Evolutionary conservation across 2,797 vertebrate genomes (phyloP).

Genomic region (Euphonia xanthogaster): DNA sequence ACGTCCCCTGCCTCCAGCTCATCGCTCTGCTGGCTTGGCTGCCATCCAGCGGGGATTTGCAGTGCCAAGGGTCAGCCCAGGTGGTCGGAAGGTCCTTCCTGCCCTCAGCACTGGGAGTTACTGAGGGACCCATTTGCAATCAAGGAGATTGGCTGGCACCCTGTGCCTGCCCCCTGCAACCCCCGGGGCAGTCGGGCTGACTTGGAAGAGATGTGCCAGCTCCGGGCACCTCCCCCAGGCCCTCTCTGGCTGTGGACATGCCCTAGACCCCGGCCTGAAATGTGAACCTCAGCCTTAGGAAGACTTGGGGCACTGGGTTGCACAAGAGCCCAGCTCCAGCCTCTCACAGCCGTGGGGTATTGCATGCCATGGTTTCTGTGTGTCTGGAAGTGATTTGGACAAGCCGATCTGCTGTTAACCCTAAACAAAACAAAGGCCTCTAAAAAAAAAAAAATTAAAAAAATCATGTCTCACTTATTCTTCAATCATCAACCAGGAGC

Average conservation of each 20-base stretch:
- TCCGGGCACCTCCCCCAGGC: neutral
- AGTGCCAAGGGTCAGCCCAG: neutral
- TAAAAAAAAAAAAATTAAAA: neutral
- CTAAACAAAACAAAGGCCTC: slow-evolving; percentile 56
- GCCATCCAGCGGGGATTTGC: neutral
- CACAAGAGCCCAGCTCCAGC: slow-evolving; percentile 36
- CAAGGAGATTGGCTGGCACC: neutral
- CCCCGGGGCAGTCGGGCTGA: fast-evolving
- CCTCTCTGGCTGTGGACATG: neutral
- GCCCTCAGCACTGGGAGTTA: neutral
- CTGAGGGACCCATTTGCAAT: fast-evolving
- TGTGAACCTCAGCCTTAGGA: neutral
- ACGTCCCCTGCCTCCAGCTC: neutral
- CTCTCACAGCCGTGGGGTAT: neutral
- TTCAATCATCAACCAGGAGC: neutral
- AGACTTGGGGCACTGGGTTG: slow-evolving; percentile 5
- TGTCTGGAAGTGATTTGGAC: slow-evolving; percentile 72
- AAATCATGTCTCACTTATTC: neutral
- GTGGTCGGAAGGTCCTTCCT: neutral
- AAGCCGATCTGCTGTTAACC: slow-evolving; percentile 55
- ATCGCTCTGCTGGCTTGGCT: neutral
- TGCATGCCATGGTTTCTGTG: slow-evolving; percentile 57
- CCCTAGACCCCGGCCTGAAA: neutral
- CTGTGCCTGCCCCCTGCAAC: neutral
- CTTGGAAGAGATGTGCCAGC: neutral